These are phyloP conservation scores for Cardiocondyla obscurior DNA, from an alignment of 1,140 invertebrate genomes.

Conservation along the genomic window DNA sequence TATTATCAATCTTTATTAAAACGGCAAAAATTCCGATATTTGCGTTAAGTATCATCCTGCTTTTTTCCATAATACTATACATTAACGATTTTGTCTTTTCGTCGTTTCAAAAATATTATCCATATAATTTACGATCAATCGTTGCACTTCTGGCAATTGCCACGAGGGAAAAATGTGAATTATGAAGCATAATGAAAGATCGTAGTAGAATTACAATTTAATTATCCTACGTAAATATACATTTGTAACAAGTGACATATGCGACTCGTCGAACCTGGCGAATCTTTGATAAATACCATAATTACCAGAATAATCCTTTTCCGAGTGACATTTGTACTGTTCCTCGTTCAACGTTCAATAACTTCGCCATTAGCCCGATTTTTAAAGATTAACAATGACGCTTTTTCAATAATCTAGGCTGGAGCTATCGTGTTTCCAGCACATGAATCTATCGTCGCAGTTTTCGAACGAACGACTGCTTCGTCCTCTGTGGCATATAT, in stretches of 20 bases:
- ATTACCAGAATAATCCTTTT: conserved; percentile 27
- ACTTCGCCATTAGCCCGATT: not conserved
- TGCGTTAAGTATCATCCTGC: not conserved
- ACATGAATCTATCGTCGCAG: conserved; percentile 57
- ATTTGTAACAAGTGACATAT: conserved; percentile 50
- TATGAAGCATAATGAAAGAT: not conserved
- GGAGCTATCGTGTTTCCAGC: conserved; percentile 10
- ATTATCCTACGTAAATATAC: conserved; percentile 41
- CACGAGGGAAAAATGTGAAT: not conserved
- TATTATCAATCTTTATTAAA: not conserved
- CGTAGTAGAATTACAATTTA: conserved; percentile 26
- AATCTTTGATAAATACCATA: conserved; percentile 8
- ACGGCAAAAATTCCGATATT: not conserved
- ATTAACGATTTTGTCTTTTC: not conserved
- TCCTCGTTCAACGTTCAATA: not conserved
- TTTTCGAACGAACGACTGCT: not conserved
- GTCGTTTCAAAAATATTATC: not conserved
- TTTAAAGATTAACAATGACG: not conserved
- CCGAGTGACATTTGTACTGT: conserved; percentile 19
- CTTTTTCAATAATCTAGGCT: not conserved
- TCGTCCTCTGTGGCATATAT: conserved; percentile 71
- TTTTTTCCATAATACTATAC: not conserved
- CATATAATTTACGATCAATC: conserved; percentile 5
- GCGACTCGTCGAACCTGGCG: not conserved
- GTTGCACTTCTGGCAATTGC: not conserved